Evolutionary conservation across 1,140 invertebrate genomes (phyloP).

Genomic region (Asbolus verrucosus): DNA sequence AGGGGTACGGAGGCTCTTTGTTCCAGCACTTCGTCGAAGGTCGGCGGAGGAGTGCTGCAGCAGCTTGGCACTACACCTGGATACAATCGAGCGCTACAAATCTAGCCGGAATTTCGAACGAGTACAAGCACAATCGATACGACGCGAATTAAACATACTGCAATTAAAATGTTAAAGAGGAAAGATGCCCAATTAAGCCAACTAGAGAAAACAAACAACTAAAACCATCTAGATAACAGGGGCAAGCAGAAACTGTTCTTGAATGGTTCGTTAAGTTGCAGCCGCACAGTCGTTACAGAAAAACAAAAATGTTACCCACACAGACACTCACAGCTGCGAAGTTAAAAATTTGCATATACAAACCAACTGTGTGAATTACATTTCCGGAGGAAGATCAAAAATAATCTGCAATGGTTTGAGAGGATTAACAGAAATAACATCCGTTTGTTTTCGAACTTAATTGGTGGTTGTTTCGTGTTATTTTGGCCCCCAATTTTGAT

Average conservation of each 20-base stretch:
- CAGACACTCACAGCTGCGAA: no score
- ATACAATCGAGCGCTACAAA: conserved; percentile 57
- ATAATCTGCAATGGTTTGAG: no score
- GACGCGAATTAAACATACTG: background rate
- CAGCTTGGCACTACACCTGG: conserved; percentile 70
- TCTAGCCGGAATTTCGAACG: conserved; percentile 49
- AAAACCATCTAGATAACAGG: conserved; percentile 1
- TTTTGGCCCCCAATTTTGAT: no score
- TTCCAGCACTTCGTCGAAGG: conserved; percentile 82
- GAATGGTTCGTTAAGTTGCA: background rate
- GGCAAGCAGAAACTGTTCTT: background rate
- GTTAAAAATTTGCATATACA: no score
- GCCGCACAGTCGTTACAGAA: no score
- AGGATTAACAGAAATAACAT: no score
- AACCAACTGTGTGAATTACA: no score
- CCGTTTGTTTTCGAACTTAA: no score
- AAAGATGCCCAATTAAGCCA: background rate
- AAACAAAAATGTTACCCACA: no score
- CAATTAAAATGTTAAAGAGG: conserved; percentile 6
- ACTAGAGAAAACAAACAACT: conserved; percentile 10
- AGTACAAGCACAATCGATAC: conserved; percentile 10
- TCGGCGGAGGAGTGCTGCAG: conserved; percentile 89
- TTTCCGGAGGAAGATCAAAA: no score
- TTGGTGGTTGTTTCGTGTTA: no score
- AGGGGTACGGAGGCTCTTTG: conserved; percentile 70